Evolutionary conservation across 2,888 invertebrate species (phyloP).

Genomic region (Volucella inflata): DNA sequence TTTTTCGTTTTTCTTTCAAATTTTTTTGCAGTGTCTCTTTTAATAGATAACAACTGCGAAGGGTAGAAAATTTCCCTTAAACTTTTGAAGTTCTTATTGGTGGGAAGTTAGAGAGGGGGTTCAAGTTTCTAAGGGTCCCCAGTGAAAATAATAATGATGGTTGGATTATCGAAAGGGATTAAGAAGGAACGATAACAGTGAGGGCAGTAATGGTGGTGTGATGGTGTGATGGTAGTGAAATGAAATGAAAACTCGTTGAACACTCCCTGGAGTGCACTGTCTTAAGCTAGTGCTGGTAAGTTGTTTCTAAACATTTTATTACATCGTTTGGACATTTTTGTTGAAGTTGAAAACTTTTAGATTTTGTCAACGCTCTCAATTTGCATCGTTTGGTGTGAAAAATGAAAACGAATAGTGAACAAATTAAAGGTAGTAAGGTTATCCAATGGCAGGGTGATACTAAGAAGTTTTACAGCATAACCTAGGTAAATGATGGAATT

Average conservation of each 20-base stretch:
- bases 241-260: slow-evolving; percentile 61
- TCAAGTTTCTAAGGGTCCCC: slow-evolving; percentile 37
- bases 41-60: slow-evolving; percentile 25
- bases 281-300: neutral
- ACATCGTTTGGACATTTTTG: slow-evolving; percentile 57
- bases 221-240: slow-evolving; percentile 44
- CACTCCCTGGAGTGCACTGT: slow-evolving; percentile 36
- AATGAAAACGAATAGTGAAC: no score
- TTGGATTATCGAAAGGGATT: slow-evolving; percentile 49
- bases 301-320: slow-evolving; percentile 50
- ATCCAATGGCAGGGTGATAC: no score
- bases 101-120: neutral
- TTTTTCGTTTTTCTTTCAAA: neutral
- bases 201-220: slow-evolving; percentile 3
- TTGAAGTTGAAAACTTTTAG: slow-evolving; percentile 55
- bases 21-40: neutral
- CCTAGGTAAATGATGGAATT: no score
- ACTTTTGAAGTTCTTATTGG: slow-evolving; percentile 29
- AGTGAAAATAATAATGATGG: slow-evolving; percentile 48
- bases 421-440: no score
- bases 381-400: slow-evolving; percentile 33
- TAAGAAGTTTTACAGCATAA: no score
- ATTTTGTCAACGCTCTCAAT: slow-evolving; percentile 41
- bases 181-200: slow-evolving; percentile 25
- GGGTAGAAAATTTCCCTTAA: slow-evolving; percentile 18